Base-by-base conservation (phyloP, 2,113 vertebrate genomes). In the Strix uralensis region DNA sequence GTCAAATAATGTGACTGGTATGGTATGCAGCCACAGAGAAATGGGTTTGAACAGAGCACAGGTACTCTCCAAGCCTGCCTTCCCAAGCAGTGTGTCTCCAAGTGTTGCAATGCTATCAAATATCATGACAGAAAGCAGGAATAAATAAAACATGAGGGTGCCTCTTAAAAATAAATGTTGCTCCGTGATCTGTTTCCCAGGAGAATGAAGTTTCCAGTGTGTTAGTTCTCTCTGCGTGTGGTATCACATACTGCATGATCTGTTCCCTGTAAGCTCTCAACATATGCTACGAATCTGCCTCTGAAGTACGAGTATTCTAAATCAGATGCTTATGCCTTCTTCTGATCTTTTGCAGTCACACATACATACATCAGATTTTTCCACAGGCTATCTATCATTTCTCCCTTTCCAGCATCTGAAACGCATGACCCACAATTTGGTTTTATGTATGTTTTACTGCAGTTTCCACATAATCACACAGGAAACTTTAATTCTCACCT, bases 271-370 rank as follows among this genome's bases (percentile, higher is more conserved):
- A 94, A 96, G 90, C 88, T 96, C 95, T 65, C 63, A 17, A 92
- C 95, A 96, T 93, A 42, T 97, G 96, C 90, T 96, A 90, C 0
- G 11, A 94, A 96, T 97, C 82, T 95, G 87, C 79, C 65, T 86
- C 90, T 81, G 52, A 67, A 62, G 72, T 93, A 88, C 89, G 90
- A 84, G 80, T 61, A 47, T 86, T 74, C 63, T 86, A 97, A 97
- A 96, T 97, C 90, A 97, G 90, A 96, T 30, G 61, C 82, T 94
- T 92, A 96, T 90, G 94, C 75, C 23, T 27, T 25, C 92, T 92
- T 96, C 93, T 96, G 94, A 96, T 97, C 94, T 95, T 94, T 90
- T 94, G 90, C 93, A 95, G 86, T 74, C 93, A 86, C 88, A 94
- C 55, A 0, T 90, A 74, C 44, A n/a, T 55, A 62, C 62, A 59